Evolutionary conservation across 2,888 invertebrate genomes (phyloP).

Genomic region (Eledona agricola): DNA sequence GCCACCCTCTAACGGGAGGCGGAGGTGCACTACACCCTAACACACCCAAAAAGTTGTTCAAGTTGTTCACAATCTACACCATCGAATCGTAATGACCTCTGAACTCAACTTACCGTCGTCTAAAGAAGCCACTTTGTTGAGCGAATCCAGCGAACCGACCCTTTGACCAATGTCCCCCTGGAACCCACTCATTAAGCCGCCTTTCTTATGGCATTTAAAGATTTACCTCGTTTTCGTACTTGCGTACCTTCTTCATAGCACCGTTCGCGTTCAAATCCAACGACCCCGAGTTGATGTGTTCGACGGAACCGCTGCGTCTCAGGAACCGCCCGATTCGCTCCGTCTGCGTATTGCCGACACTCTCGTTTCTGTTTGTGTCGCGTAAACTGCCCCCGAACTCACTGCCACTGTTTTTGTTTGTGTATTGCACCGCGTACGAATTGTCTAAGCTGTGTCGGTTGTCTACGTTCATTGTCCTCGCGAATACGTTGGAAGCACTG

Average conservation of each 20-base stretch:
- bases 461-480: conserved; percentile 43
- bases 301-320: conserved; percentile 57
- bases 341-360: conserved; percentile 37
- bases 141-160: conserved; percentile 58
- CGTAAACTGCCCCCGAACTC: conserved; percentile 45
- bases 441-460: conserved; percentile 53
- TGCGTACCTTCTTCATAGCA: conserved; percentile 57
- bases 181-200: conserved; percentile 27
- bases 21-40: conserved; percentile 56
- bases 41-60: conserved; percentile 37
- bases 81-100: not conserved
- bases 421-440: conserved; percentile 51
- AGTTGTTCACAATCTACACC: conserved; percentile 25
- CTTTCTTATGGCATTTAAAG: not conserved
- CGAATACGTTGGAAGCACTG: conserved; percentile 60
- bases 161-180: conserved; percentile 54
- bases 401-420: conserved; percentile 37
- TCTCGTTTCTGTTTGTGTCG: conserved; percentile 33
- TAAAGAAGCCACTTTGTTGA: conserved; percentile 53
- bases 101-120: conserved; percentile 56
- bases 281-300: conserved; percentile 55
- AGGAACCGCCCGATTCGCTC: conserved; percentile 30
- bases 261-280: conserved; percentile 54
- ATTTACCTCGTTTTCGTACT: conserved; percentile 59
- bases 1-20: conserved; percentile 63